These are phyloP conservation scores for Thermophis baileyi DNA, from an alignment of 2,113 vertebrate species.

Conservation along the genomic window DNA sequence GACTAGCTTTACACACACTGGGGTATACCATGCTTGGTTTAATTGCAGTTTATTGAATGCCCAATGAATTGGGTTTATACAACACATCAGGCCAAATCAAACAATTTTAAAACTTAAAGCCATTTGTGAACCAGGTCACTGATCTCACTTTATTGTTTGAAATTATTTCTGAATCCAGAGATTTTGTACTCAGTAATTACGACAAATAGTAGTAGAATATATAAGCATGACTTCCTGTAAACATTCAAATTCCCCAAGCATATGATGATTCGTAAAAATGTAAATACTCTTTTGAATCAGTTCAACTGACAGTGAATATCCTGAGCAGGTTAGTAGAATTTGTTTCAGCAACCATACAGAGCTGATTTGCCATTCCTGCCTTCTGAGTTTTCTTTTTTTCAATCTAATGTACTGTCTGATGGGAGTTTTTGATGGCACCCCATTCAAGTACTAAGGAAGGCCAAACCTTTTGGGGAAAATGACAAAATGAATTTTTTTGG, in stretches of 20 bases:
- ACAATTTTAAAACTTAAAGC: neutral
- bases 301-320: neutral
- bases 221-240: neutral
- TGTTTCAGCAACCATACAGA: neutral
- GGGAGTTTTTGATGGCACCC: neutral
- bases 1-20: neutral
- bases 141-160: neutral
- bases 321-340: neutral
- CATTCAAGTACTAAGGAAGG: neutral
- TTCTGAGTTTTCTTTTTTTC: neutral
- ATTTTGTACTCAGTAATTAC: neutral
- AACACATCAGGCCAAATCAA: neutral
- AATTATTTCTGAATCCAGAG: neutral
- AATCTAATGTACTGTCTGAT: neutral
- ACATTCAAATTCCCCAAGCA: neutral
- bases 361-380: neutral
- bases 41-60: neutral
- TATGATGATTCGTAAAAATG: neutral
- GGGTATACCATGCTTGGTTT: neutral
- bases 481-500: neutral
- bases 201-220: neutral
- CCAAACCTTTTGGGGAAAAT: neutral
- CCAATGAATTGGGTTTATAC: neutral
- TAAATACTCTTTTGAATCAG: neutral
- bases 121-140: neutral